Conservation (phyloP, 2,888 invertebrate genomes). For the Oscheius myriophilus region DNA sequence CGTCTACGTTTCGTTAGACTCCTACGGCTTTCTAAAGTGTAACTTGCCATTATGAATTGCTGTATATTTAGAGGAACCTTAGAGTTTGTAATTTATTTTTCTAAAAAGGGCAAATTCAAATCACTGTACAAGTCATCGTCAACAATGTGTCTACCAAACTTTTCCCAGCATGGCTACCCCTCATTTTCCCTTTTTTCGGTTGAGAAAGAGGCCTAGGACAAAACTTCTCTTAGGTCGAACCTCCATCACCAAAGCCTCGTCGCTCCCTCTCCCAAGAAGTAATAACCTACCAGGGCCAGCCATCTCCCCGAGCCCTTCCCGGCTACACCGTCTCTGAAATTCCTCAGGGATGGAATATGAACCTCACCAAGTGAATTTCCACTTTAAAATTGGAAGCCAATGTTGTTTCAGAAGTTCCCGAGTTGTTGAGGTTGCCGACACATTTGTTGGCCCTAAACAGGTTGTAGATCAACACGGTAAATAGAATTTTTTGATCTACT, state of each 20-base stretch:
- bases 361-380: constrained; percentile 19
- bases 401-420: constrained; percentile 39
- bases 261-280: constrained; percentile 39
- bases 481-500: not conserved
- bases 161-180: not conserved
- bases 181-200: not conserved
- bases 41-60: no score
- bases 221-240: constrained; percentile 4
- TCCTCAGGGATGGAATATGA: constrained; percentile 67
- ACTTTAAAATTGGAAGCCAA: not conserved
- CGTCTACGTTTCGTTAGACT: no score
- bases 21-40: no score
- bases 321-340: constrained; percentile 69
- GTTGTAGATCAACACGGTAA: constrained; percentile 50
- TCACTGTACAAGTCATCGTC: no score
- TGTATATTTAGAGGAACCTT: no score
- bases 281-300: constrained; percentile 15
- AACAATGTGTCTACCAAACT: no score
- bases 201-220: not conserved
- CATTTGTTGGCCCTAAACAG: constrained; percentile 62
- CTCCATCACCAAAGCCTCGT: constrained; percentile 32
- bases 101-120: no score
- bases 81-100: no score
- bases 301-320: constrained; percentile 42
- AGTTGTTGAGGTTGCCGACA: constrained; percentile 71